Evolutionary conservation across 2,113 vertebrate genomes (phyloP).

Genomic region (Labrus mixtus): DNA sequence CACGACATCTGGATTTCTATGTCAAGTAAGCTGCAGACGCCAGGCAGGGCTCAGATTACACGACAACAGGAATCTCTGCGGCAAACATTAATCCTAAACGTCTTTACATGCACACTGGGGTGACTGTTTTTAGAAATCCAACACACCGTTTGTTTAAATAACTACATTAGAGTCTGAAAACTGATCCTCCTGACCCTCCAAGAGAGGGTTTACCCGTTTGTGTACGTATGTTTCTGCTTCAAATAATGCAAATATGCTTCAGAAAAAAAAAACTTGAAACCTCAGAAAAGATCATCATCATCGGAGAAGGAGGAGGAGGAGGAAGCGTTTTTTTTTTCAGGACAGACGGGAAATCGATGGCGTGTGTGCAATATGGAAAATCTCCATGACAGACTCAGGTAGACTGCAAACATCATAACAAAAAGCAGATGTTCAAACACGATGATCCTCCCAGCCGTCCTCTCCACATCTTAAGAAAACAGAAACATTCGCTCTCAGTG

Average conservation of each 20-base stretch:
- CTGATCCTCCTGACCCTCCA: neutral
- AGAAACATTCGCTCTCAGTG: neutral
- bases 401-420: neutral
- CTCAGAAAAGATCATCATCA: too few species aligned
- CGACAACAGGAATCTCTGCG: neutral
- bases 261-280: too few species aligned
- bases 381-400: neutral
- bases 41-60: neutral
- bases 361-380: neutral
- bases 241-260: neutral
- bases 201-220: neutral
- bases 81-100: neutral
- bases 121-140: neutral
- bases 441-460: neutral
- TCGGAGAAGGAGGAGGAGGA: too few species aligned
- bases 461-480: neutral
- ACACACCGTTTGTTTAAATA: neutral
- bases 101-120: neutral
- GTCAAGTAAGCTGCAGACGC: slow-evolving; percentile 88
- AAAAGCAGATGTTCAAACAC: neutral
- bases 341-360: neutral
- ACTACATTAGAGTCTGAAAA: neutral
- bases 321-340: too few species aligned
- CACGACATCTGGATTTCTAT: slow-evolving; percentile 94
- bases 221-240: neutral